Conservation (phyloP, 2,888 invertebrate species). For the Podabrus alpinus region DNA sequence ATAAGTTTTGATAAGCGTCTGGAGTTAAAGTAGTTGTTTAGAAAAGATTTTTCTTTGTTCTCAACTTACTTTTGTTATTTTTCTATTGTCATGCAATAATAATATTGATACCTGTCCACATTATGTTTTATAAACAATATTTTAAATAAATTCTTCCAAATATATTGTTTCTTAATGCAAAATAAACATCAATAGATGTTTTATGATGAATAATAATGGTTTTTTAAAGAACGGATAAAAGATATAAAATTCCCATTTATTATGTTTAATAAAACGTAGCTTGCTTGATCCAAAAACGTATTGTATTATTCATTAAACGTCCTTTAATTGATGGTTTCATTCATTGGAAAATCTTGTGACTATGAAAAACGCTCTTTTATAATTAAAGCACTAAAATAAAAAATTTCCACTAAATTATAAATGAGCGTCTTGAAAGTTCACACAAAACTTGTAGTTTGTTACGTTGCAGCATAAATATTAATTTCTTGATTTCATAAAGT, state of each 20-base stretch:
- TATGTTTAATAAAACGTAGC: neutral
- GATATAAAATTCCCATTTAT: neutral
- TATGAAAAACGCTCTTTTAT: neutral
- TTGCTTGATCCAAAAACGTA: neutral
- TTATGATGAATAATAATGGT: neutral
- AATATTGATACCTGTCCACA: neutral
- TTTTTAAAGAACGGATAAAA: neutral
- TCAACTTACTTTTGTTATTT: neutral
- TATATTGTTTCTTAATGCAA: neutral
- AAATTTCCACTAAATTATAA: neutral
- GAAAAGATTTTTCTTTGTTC: slow-evolving; percentile 27
- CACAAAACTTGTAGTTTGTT: neutral
- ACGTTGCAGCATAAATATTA: neutral
- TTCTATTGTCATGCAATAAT: neutral
- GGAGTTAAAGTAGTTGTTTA: slow-evolving; percentile 27
- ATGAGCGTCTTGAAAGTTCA: neutral
- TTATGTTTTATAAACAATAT: neutral
- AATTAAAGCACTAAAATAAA: neutral
- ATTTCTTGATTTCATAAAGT: neutral
- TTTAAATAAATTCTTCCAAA: neutral
- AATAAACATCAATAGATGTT: neutral
- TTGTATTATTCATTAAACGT: neutral
- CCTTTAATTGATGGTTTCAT: neutral
- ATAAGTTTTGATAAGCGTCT: slow-evolving; percentile 31
- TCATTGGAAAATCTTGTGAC: neutral